phyloP scores from a whole-genome alignment of 2,888 invertebrate genomes.

The Yponomeuta sedellus region DNA sequence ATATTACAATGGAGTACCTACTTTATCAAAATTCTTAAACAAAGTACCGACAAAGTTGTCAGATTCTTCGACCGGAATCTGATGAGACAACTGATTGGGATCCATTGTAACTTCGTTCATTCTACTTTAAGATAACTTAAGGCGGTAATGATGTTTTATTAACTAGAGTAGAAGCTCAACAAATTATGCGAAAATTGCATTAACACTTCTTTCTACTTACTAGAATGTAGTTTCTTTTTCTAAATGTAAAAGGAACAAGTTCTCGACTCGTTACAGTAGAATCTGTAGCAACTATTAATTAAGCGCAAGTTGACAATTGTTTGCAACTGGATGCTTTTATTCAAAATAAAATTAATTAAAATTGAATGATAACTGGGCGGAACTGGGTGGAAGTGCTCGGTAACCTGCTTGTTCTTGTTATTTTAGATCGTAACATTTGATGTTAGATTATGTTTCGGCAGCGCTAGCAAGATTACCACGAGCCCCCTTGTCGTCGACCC shows the following conservation, averaged over 20 bases:
- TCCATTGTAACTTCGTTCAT: constrained; percentile 24
- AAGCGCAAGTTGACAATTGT: neutral
- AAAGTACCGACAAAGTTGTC: constrained; percentile 24
- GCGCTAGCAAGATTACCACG: neutral
- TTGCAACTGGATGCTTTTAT: neutral
- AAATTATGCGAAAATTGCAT: too few species aligned
- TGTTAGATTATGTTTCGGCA: constrained; percentile 1
- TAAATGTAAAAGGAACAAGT: too few species aligned
- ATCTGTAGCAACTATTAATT: neutral
- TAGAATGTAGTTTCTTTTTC: too few species aligned
- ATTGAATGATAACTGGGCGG: neutral
- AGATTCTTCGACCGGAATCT: constrained; percentile 30
- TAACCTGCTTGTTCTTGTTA: neutral
- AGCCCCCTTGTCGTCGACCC: constrained; percentile 7
- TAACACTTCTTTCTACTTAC: too few species aligned
- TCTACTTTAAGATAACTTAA: constrained; percentile 25
- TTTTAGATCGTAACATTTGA: neutral
- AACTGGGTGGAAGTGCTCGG: neutral
- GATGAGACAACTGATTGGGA: constrained; percentile 32
- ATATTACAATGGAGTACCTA: neutral
- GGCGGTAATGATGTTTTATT: constrained; percentile 34
- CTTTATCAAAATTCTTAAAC: constrained; percentile 33
- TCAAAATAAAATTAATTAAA: neutral
- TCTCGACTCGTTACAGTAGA: neutral
- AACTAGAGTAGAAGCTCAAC: too few species aligned